Evolutionary conservation across 2,888 invertebrate genomes (phyloP).

Genomic region (Caenorhabditis japonica): DNA sequence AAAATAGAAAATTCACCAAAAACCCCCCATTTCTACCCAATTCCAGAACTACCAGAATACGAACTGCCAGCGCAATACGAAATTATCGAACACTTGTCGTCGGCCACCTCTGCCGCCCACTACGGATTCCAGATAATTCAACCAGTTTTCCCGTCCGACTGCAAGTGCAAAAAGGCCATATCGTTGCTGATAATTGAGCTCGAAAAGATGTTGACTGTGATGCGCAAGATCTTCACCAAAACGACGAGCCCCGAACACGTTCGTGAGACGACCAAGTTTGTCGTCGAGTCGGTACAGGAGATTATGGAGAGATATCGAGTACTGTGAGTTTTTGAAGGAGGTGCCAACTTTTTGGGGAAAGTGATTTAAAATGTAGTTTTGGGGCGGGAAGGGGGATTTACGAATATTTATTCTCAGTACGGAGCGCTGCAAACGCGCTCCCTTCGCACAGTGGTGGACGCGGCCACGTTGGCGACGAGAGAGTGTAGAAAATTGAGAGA

Average conservation of each 20-base stretch:
- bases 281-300: slow-evolving; percentile 1
- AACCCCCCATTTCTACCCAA: too few species aligned
- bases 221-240: not conserved
- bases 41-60: not conserved
- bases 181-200: slow-evolving; percentile 10
- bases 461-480: too few species aligned
- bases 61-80: slow-evolving; percentile 5
- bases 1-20: too few species aligned
- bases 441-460: too few species aligned
- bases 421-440: too few species aligned
- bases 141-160: slow-evolving; percentile 8
- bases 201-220: slow-evolving; percentile 12
- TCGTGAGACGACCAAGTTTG: slow-evolving; percentile 5
- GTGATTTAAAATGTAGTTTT: too few species aligned
- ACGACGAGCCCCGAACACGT: not conserved
- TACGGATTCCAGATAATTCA: slow-evolving; percentile 22
- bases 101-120: slow-evolving; percentile 10
- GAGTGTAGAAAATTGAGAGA: too few species aligned
- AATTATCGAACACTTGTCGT: not conserved
- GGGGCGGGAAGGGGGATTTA: too few species aligned
- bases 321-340: slow-evolving; percentile 12
- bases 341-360: too few species aligned
- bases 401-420: too few species aligned
- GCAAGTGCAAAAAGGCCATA: slow-evolving; percentile 16
- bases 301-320: slow-evolving; percentile 9